Conservation (phyloP, 2,888 invertebrate species). For the Melinaea marsaeus region DNA sequence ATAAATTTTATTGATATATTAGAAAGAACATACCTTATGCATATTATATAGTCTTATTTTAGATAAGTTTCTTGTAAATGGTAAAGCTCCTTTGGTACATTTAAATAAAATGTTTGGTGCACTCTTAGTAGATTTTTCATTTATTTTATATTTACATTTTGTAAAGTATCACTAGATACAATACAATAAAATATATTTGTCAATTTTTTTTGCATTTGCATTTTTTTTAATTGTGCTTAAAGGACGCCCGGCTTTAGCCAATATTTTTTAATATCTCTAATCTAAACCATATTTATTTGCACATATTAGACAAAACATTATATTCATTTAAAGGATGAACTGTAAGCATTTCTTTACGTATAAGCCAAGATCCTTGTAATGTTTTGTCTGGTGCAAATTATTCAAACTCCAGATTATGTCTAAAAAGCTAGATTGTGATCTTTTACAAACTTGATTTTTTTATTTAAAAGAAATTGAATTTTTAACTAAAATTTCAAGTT, state of each 20-base stretch:
- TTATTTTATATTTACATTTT: no score
- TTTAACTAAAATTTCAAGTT: conserved; percentile 17
- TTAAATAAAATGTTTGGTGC: no score
- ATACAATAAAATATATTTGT: no score
- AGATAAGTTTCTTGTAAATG: no score
- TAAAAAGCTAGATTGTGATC: conserved; percentile 12
- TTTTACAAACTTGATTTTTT: neutral
- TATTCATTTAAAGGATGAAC: neutral
- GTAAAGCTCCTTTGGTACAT: no score
- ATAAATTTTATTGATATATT: no score
- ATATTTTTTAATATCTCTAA: neutral
- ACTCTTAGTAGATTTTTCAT: no score
- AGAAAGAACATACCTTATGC: no score
- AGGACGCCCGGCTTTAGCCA: neutral
- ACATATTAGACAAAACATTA: neutral
- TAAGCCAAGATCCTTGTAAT: neutral
- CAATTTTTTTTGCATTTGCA: neutral
- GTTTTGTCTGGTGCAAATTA: neutral
- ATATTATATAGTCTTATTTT: no score
- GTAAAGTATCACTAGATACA: no score
- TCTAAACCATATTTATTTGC: neutral
- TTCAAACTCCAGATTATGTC: conserved; percentile 12
- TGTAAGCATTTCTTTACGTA: neutral
- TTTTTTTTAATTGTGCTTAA: neutral
- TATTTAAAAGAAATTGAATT: neutral